These are phyloP conservation scores for Saturnia pavonia DNA, from an alignment of 2,888 invertebrate genomes.

Conservation along the genomic window DNA sequence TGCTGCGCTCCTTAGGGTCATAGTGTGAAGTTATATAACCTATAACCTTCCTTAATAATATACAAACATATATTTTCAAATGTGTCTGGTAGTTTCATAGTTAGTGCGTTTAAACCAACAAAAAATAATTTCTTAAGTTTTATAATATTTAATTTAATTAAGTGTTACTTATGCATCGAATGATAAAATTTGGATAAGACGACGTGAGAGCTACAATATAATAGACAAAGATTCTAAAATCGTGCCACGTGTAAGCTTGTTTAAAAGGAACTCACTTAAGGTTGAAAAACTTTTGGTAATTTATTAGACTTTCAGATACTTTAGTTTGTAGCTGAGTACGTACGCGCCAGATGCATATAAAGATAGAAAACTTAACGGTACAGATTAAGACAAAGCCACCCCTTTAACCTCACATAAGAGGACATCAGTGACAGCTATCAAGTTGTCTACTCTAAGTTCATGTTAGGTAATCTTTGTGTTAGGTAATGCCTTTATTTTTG, in stretches of 20 bases:
- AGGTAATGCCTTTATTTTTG: not conserved
- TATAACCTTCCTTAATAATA: too few species aligned
- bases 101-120: too few species aligned
- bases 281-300: not conserved
- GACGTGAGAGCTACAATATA: not conserved
- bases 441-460: not conserved
- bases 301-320: not conserved
- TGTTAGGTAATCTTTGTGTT: not conserved
- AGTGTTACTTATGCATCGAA: not conserved
- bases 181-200: not conserved
- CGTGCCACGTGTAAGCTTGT: not conserved
- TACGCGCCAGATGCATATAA: conserved; percentile 10
- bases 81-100: too few species aligned
- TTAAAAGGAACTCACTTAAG: not conserved
- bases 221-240: not conserved
- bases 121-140: too few species aligned
- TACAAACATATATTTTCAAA: too few species aligned
- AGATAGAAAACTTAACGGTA: conserved; percentile 7
- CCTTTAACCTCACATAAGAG: not conserved
- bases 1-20: too few species aligned
- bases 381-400: not conserved
- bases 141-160: not conserved
- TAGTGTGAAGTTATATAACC: too few species aligned
- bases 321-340: not conserved
- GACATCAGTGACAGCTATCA: not conserved